Evolutionary conservation across 2,113 vertebrate genomes (phyloP).

Genomic region (Leptodactylus fuscus): DNA sequence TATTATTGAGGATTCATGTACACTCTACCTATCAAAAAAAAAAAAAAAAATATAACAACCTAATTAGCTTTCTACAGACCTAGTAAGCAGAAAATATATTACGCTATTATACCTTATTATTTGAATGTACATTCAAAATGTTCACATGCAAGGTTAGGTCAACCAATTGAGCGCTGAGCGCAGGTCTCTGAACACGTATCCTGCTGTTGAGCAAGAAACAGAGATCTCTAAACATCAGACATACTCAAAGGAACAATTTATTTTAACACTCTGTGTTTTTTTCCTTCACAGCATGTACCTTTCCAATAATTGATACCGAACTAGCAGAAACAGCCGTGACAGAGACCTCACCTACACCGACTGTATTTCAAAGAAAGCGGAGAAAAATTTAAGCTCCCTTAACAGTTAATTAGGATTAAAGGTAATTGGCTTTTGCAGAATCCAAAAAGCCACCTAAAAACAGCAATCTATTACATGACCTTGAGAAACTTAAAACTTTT

Average conservation of each 20-base stretch:
- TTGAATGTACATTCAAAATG: not conserved
- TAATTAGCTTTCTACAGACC: conserved; percentile 27
- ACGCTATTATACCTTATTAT: conserved; percentile 39
- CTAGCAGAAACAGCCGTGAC: conserved; percentile 60
- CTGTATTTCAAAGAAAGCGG: conserved; percentile 59
- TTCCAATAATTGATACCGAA: conserved; percentile 64
- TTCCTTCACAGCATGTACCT: conserved; percentile 59
- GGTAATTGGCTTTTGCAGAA: conserved; percentile 63
- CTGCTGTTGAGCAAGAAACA: conserved; percentile 54
- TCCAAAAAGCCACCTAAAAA: conserved; percentile 58
- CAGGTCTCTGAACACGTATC: not conserved
- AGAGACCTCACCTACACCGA: conserved; percentile 57
- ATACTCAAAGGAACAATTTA: conserved; percentile 66
- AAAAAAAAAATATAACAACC: not conserved
- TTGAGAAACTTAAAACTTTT: conserved; percentile 52
- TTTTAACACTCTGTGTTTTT: conserved; percentile 63
- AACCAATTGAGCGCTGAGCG: conserved; percentile 26
- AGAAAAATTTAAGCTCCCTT: conserved; percentile 60
- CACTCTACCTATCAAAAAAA: not conserved
- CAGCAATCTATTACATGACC: conserved; percentile 53
- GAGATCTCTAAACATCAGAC: conserved; percentile 56
- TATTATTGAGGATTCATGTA: not conserved
- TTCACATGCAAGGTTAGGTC: conserved; percentile 30
- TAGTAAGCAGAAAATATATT: not conserved
- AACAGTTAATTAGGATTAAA: conserved; percentile 65